Conservation (phyloP, 2,797 vertebrate genomes). For the Sebastiscus albofasciatus region DNA sequence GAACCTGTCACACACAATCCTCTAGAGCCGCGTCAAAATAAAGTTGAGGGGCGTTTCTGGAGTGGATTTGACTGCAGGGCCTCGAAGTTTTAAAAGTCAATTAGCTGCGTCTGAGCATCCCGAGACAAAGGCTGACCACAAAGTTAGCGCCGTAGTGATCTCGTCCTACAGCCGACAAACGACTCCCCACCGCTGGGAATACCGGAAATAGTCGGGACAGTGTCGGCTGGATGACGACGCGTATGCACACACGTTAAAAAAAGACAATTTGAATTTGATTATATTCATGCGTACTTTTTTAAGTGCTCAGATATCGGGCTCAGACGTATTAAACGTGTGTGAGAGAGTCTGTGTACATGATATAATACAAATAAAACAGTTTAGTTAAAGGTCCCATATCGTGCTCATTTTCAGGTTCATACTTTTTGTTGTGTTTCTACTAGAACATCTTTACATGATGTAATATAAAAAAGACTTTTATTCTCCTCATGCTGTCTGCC, state of each 20-base stretch:
- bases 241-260: background rate
- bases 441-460: no score
- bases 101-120: slow-evolving; percentile 54
- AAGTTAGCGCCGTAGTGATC: slow-evolving; percentile 30
- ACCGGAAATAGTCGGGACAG: background rate
- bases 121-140: slow-evolving; percentile 60
- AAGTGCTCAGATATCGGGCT: background rate
- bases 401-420: no score
- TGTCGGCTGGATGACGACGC: background rate
- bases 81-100: slow-evolving; percentile 76
- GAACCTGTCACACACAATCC: slow-evolving; percentile 83
- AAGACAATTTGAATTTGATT: background rate
- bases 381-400: background rate
- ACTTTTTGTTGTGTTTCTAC: no score
- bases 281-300: background rate
- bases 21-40: slow-evolving; percentile 77
- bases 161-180: slow-evolving; percentile 16
- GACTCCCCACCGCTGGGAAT: slow-evolving; percentile 23
- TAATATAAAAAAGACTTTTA: no score
- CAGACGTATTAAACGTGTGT: background rate
- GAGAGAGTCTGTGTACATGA: background rate
- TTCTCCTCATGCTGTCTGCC: no score
- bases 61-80: slow-evolving; percentile 81
- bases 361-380: background rate
- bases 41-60: slow-evolving; percentile 61